Base-by-base conservation (phyloP, 2,888 invertebrate genomes). In the Kuschelorhynchus macadamiae region DNA sequence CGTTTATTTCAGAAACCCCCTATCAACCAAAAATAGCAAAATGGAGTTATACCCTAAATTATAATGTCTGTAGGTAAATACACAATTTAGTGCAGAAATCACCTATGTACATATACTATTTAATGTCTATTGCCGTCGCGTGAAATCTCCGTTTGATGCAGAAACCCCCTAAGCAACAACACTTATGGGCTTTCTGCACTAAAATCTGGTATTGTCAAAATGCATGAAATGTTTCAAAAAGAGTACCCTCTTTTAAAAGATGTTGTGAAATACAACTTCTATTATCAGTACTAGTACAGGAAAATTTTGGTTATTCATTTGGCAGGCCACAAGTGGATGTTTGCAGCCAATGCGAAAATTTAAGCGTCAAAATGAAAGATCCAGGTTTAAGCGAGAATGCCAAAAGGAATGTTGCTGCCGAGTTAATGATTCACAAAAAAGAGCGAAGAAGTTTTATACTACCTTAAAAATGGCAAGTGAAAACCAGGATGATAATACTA, bases 361-460 rank as follows among this genome's bases (percentile, higher is more conserved):
- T 64, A 25, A 9, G 14, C n/a, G 52, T 30, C 5, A 71, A 67
- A 62, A 11, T 71, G 18, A 70, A 62, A 62, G 20, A 59, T 2
- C 9, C 50, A 2, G 17, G 20, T 41, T 63, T 71, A 42, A 47
- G 33, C 21, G 67, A 71, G 8, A 67, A 62, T 30, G 67, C 69
- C 16, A 71, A 67, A 44, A 44, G 41, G 14, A 17, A n/a, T 18
- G 64, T 46, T 21, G 60, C 25, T 46, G 69, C 69, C 17, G 67
- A 70, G 21, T 14, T 49, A 59, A 70, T 63, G 50, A 30, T 67
- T n/a, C 71, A 60, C 42, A 46, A 55, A 64, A 59, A 14, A 36
- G 67, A 44, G 56, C 64, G 14, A 55, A 47, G n/a, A 71, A 71
- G 55, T 71, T 71, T 44, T 56, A 71, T 39, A 55, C 46, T n/a